Evolutionary conservation across 92 coral and sea anemone species (phyloP), one percentile per base, ranked within the genome.

Genomic region (Epizoanthus scotinus): DNA sequence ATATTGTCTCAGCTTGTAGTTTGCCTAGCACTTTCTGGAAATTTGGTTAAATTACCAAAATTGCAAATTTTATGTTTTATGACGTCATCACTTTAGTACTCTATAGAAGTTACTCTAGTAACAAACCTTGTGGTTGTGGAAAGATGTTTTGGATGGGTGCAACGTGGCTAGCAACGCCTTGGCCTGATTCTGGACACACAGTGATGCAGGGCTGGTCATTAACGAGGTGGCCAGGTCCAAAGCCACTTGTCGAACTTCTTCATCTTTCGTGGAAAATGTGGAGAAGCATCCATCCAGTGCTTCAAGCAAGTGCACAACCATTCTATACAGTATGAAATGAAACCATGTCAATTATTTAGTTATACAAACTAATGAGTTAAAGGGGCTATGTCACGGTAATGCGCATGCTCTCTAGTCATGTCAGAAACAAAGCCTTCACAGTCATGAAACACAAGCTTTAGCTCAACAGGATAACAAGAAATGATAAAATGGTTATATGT

Each of bases 221-320:
- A 95, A 68, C 9, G 94, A 87, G 22, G 99, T 95, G 29, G 99
- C 98, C 49, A 92, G 84, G 58, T 91, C 93, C 31, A 95, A 85
- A 15, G 94, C 95, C 21, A 84, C 79, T 50, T 91, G 85, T 31
- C 97, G 82, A 44, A 83, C 69, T 10, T 73, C 28, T 84, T 91
- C 93, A 15, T 87, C 95, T 31, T 75, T 89, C 22, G 89, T 78
- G 13, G 92, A 68, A 73, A 95, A 90, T 9, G 90, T 83, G 13
- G 99, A 95, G 57, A 95, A 94, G 40, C 93, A 91, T 19, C 99
- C 99, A 88, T 95, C 98, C 26, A 95, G 88, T 10, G 88, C 89
- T 74, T 94, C 93, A 60, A 95, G 90, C 56, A 92, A 75, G 70
- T 93, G 93, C 15, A 94, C 99, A 26, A 92, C 93, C 86, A 95